These are phyloP conservation scores for Ctenochaetus hawaiiensis DNA, from an alignment of 2,797 vertebrate species.

Conservation along the genomic window DNA sequence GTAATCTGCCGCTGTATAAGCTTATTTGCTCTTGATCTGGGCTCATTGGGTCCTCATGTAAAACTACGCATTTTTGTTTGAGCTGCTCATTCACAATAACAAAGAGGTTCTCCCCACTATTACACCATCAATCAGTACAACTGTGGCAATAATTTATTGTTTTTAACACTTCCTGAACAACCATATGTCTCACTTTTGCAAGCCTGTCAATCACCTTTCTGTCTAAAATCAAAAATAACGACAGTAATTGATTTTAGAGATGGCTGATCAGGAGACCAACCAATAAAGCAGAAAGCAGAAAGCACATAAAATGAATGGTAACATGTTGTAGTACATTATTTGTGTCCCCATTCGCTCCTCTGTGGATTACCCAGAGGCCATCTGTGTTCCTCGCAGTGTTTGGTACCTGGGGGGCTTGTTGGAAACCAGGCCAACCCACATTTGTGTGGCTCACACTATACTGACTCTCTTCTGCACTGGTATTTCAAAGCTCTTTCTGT, in stretches of 20 bases:
- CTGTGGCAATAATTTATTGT: conserved; percentile 8
- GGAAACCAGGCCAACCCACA: conserved; percentile 77
- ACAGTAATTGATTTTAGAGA: conserved; percentile 8
- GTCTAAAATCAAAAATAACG: conserved; percentile 14
- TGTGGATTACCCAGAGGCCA: conserved; percentile 78
- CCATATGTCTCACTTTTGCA: conserved; percentile 20
- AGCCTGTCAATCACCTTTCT: conserved; percentile 15
- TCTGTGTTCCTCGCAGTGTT: conserved; percentile 76
- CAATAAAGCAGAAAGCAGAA: conserved; percentile 21
- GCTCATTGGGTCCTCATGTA: neutral
- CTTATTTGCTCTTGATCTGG: conserved; percentile 18
- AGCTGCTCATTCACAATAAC: conserved; percentile 3
- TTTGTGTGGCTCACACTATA: conserved; percentile 63
- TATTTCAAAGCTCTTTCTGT: conserved; percentile 64
- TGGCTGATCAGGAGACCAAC: conserved; percentile 11
- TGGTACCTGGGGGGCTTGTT: conserved; percentile 69
- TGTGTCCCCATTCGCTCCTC: conserved; percentile 55
- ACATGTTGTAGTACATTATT: conserved; percentile 62
- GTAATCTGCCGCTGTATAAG: neutral
- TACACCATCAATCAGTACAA: conserved; percentile 20
- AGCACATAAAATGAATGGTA: conserved; percentile 45
- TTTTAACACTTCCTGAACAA: conserved; percentile 25
- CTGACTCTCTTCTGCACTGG: conserved; percentile 36
- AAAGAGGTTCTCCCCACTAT: neutral
- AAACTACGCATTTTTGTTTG: neutral